Percentiles rank a stretch among this genome's conserved stretches.
These are phyloP conservation scores for Synergus laeviventris DNA, from an alignment of 2,888 invertebrate genomes.

Conservation along the genomic window DNA sequence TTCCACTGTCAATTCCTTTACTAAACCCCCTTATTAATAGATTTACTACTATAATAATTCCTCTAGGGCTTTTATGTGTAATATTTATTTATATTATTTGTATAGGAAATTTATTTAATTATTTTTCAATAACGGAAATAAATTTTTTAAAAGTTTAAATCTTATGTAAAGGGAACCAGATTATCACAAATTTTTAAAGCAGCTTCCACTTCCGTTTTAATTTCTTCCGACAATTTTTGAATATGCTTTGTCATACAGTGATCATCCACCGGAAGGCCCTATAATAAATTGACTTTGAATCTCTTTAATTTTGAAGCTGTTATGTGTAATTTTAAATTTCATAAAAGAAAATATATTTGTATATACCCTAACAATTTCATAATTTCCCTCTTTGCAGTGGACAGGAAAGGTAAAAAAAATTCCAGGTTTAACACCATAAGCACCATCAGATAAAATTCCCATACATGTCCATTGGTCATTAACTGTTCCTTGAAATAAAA, in stretches of 20 bases:
- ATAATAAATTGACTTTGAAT: background rate
- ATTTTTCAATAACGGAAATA: background rate
- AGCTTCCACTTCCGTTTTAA: conserved; percentile 39
- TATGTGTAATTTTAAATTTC: too few species aligned
- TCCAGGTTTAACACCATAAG: conserved; percentile 49
- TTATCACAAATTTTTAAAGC: conserved; percentile 43
- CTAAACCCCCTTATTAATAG: too few species aligned
- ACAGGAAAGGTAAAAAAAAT: conserved; percentile 58
- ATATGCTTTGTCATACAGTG: conserved; percentile 43
- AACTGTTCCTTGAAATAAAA: conserved; percentile 52
- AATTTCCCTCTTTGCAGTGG: conserved; percentile 47
- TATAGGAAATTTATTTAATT: background rate
- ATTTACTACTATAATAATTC: too few species aligned
- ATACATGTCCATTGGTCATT: conserved; percentile 57
- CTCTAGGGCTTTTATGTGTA: background rate
- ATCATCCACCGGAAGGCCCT: conserved; percentile 33
- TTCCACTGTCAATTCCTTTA: background rate
- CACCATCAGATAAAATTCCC: conserved; percentile 55
- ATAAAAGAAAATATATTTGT: background rate
- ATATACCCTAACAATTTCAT: conserved; percentile 55
- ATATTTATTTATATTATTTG: background rate
- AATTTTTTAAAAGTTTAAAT: background rate
- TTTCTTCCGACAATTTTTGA: conserved; percentile 29
- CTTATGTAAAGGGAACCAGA: background rate
- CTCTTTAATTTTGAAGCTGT: too few species aligned